Evolutionary conservation across 2,797 vertebrate species (phyloP).

Genomic region (Malacoctenus gilli): DNA sequence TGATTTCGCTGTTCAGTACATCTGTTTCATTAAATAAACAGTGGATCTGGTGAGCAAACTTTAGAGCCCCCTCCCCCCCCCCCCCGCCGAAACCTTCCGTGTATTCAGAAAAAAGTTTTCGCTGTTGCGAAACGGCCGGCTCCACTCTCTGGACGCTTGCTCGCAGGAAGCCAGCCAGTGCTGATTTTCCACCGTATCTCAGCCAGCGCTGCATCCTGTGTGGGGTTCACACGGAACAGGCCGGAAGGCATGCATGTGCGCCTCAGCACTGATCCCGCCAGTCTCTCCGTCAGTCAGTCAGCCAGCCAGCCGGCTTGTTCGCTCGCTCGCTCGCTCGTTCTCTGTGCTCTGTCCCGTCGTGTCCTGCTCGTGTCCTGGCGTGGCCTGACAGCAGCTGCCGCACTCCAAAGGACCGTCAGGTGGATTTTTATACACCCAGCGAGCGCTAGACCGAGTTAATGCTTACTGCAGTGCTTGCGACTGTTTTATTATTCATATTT

Average conservation of each 20-base stretch:
- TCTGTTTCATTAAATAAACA: conserved; percentile 1
- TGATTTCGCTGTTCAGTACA: neutral
- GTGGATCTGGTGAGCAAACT: conserved; percentile 1
- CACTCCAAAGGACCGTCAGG: conserved; percentile 54
- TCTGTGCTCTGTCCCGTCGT: conserved; percentile 40
- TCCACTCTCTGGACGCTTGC: conserved; percentile 71
- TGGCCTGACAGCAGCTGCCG: conserved; percentile 38
- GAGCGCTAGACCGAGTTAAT: conserved; percentile 41
- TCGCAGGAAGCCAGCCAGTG: conserved; percentile 73
- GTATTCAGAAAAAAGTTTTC: conserved; percentile 34
- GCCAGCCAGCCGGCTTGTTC: conserved; percentile 11
- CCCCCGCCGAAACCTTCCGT: conserved; percentile 9
- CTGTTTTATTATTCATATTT: conserved; percentile 66
- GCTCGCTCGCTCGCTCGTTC: too few relatives aligned
- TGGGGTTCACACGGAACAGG: conserved; percentile 66
- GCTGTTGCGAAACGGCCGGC: conserved; percentile 26
- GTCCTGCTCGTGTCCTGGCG: conserved; percentile 42
- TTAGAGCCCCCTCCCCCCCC: conserved; percentile 1
- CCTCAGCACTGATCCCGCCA: conserved; percentile 55
- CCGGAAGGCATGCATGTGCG: conserved; percentile 74
- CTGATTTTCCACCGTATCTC: conserved; percentile 72
- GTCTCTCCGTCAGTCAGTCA: conserved; percentile 39
- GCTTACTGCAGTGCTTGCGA: conserved; percentile 46
- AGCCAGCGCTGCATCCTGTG: conserved; percentile 75
- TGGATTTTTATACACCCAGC: conserved; percentile 50